Conservation (phyloP, 2,888 invertebrate genomes). For the Myopa testacea region DNA sequence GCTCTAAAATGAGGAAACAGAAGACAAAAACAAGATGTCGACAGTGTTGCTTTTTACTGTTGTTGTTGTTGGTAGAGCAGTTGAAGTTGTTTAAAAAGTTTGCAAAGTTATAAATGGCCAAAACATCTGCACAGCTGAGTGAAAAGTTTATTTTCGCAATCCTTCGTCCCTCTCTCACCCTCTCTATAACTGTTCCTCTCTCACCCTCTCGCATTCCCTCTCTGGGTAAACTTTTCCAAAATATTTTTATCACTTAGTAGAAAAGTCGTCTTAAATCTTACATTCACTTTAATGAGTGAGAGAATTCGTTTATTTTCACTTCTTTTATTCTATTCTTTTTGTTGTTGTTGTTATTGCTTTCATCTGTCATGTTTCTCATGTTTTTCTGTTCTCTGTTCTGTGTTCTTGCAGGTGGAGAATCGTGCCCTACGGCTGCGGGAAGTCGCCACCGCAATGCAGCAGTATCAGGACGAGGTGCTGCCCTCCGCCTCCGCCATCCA, state of each 20-base stretch:
- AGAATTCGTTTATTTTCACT: too few relatives aligned
- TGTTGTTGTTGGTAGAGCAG: neutral
- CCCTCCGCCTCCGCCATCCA: slow-evolving; percentile 49
- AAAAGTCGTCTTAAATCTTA: too few relatives aligned
- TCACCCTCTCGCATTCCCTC: neutral
- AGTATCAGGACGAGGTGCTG: slow-evolving; percentile 67
- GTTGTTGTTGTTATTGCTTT: neutral
- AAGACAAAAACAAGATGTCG: neutral
- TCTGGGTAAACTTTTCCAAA: neutral
- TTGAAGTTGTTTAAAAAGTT: too few relatives aligned
- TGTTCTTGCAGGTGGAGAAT: slow-evolving; percentile 80
- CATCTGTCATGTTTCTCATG: neutral
- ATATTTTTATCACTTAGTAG: too few relatives aligned
- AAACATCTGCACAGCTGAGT: too few relatives aligned
- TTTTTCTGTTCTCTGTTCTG: slow-evolving; percentile 38
- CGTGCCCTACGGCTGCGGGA: slow-evolving; percentile 80
- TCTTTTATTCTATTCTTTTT: too few relatives aligned
- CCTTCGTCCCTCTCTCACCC: neutral
- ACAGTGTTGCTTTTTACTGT: neutral
- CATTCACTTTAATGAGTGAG: too few relatives aligned
- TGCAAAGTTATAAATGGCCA: too few relatives aligned
- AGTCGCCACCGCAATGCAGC: slow-evolving; percentile 67
- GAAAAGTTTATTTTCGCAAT: neutral
- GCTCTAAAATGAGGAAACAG: neutral
- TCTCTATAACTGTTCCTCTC: too few relatives aligned